A percentile compares a stretch with the other conserved stretches of the same genome.
Conservation (phyloP, 2,113 vertebrate species). For the Tetrao urogallus region DNA sequence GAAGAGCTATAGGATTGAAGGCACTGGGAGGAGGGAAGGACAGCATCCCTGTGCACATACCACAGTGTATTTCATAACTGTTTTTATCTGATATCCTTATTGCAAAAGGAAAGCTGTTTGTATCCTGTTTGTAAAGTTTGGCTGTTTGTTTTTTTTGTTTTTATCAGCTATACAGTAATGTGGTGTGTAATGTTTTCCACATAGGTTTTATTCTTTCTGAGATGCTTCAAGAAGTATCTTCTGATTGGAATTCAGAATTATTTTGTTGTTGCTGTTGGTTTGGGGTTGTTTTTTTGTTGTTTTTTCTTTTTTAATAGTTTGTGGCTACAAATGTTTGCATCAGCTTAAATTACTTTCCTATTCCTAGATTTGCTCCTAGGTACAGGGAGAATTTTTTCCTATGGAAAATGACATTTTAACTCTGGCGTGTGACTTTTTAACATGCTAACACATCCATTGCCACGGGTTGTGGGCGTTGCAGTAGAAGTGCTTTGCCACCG, state of each 20-base stretch:
- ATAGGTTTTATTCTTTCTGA: slow-evolving; percentile 30
- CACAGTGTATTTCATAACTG: neutral
- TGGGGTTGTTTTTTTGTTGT: neutral
- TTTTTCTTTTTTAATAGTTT: neutral
- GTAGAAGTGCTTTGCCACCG: slow-evolving; percentile 40
- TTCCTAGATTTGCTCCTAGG: slow-evolving; percentile 59
- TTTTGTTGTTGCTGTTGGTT: neutral
- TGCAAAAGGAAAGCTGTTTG: slow-evolving; percentile 54
- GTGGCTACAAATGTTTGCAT: slow-evolving; percentile 20
- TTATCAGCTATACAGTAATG: slow-evolving; percentile 3
- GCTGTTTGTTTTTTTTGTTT: neutral
- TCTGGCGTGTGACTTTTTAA: slow-evolving; percentile 43
- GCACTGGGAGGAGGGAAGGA: neutral
- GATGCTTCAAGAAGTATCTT: neutral
- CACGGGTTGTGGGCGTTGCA: slow-evolving; percentile 1
- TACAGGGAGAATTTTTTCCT: slow-evolving; percentile 69
- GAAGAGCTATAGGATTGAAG: neutral
- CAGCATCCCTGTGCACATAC: neutral
- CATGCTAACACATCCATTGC: slow-evolving; percentile 19
- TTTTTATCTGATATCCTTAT: slow-evolving; percentile 32
- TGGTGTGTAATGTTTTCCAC: slow-evolving; percentile 19
- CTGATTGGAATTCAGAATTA: slow-evolving; percentile 20
- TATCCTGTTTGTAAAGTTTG: slow-evolving; percentile 52
- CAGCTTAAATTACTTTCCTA: slow-evolving; percentile 8
- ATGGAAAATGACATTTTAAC: slow-evolving; percentile 71